Evolutionary conservation across 2,797 vertebrate genomes (phyloP).

Genomic region (Sebastes itinus): DNA sequence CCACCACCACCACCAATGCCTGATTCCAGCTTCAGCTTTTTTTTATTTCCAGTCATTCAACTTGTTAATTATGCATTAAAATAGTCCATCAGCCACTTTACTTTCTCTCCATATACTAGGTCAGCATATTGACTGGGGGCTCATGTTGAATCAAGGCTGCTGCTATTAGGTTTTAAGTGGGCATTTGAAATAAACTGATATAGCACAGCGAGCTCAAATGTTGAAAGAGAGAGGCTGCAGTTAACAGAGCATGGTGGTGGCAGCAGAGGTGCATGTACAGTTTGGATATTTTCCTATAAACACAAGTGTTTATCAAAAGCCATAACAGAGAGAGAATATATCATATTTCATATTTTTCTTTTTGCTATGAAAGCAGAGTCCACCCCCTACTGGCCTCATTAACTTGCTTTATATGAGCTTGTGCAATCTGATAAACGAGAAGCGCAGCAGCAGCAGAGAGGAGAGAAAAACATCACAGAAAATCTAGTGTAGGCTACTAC

Average conservation of each 20-base stretch:
- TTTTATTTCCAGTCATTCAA: slow-evolving; percentile 1
- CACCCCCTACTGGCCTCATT: slow-evolving; percentile 54
- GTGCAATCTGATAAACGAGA: slow-evolving; percentile 47
- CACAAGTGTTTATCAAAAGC: slow-evolving; percentile 23
- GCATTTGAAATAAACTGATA: slow-evolving; percentile 14
- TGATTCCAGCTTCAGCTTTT: slow-evolving; percentile 4
- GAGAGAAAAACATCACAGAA: slow-evolving; percentile 47
- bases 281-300: slow-evolving; percentile 5
- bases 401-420: slow-evolving; percentile 48
- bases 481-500: slow-evolving; percentile 38
- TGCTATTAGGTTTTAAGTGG: slow-evolving; percentile 6
- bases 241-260: neutral
- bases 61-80: slow-evolving; percentile 51
- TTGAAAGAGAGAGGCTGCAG: neutral
- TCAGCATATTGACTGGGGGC: slow-evolving; percentile 24
- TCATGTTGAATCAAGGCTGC: slow-evolving; percentile 5
- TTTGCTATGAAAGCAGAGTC: slow-evolving; percentile 40
- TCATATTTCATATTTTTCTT: slow-evolving; percentile 5
- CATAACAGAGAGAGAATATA: neutral
- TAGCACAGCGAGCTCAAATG: neutral
- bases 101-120: slow-evolving; percentile 14
- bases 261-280: neutral
- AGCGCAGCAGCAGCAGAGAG: slow-evolving; percentile 31
- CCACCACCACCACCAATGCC: slow-evolving; percentile 8
- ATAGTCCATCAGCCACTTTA: neutral